Base-by-base conservation (phyloP, 2,888 invertebrate species). In the Phengaris alcon region DNA sequence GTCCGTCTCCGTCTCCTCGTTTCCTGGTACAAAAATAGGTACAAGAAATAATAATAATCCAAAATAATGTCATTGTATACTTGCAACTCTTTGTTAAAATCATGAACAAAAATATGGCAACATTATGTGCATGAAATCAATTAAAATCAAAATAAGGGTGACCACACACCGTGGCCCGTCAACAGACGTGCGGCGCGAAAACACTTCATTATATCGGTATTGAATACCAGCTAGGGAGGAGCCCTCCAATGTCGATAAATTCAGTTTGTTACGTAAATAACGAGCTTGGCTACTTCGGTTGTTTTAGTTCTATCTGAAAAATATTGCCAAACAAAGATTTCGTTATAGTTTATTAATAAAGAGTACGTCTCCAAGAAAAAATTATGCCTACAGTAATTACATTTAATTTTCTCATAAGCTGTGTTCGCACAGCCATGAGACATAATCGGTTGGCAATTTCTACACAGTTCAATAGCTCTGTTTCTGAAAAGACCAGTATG, bases 151-250 rank as follows among this genome's bases (percentile, higher is more conserved):
- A 75, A 79, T 83, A 82, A 83, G 83, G 83, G 82, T 79, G 80
- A 80, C 79, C 82, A 81, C 85, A 83, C 83, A 79, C 79, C 77
- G 79, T 77, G 77, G 48, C 78, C 80, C 78, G 82, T 75, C 75
- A 75, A 75, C 75, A 82, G 80, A 81, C 83, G 84, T 84, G 87
- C 85, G 84, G 85, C 88, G 88, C 88, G 89, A 91, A 89, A 84
- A 88, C 90, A 90, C 90, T 91, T 90, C 89, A 91, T 91, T 91
- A 91, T 90, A 84, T 86, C 85, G 81, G 85, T 85, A 90, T 88
- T 88, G 87, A 88, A 81, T 83, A 84, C 84, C 84, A 81, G 81
- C 79, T 83, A 85, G 86, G 77, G 85, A 77, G 80, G 86, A 9
- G 77, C 70, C 12, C 5, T 48, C 3, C 8, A 44, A 15, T 69